Evolutionary conservation across 2,797 vertebrate genomes (phyloP), one percentile per base, ranked within the genome.

Genomic region (Lithobates pipiens): DNA sequence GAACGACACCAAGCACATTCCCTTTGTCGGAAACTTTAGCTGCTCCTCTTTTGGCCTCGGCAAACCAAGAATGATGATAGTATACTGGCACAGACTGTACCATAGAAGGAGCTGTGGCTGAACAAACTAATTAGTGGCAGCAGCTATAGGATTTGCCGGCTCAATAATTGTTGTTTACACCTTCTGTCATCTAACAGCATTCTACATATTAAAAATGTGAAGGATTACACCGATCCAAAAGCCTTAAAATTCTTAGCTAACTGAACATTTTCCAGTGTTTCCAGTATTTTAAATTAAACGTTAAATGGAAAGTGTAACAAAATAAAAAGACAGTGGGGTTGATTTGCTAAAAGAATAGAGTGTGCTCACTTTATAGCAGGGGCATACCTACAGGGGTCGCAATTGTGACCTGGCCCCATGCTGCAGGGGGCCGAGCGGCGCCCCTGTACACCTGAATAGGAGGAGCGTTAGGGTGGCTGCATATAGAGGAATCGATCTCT

Each of bases 151-250:
- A 80, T 78, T 36, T 80, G 57, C 63, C 79, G 71, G 71, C 54
- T 36, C 77, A 68, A 63, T 85, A 67, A 80, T 79, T 85, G 77
- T 75, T 68, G 54, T 76, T 85, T 76, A 44, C 44, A 63, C 84
- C 84, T 86, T 81, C 78, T 81, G 84, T 86, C 84, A 81, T 76
- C 44, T 21, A 75, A 32, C n/a, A 76, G 78, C 67, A 76, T 81
- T 80, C 23, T 65, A 69, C 54, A 75, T 75, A 68, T 75, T 75
- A 85, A 32, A 71, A 78, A 71, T 71, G 65, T 74, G 72, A 79
- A 73, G 34, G 57, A 85, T 79, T 85, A 79, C 15, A 67, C 70
- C 67, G 70, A 79, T 85, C 63, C 79, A 36, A 69, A 46, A 79
- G 75, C 75, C 83, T 65, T 78, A 2, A 3, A 61, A 7, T 8